Percentiles rank a stretch among this genome's conserved stretches.
phyloP scores from a whole-genome alignment of 2,113 vertebrate species.

The Lipophrys pholis region DNA sequence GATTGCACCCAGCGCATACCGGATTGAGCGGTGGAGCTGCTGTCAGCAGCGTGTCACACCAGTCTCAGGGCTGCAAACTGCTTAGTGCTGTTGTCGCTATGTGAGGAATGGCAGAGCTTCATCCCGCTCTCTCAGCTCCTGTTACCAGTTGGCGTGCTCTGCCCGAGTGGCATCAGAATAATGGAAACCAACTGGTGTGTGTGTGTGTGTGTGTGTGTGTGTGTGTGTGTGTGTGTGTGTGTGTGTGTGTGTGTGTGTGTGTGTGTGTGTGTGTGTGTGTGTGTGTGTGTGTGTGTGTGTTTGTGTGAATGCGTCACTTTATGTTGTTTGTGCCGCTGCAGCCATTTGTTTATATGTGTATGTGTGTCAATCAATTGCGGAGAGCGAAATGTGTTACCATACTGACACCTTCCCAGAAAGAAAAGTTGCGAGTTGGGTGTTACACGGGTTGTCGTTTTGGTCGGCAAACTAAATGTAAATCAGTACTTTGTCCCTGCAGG shows the following conservation, averaged over 20 bases:
- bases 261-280: no score
- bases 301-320: no score
- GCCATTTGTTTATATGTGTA: background rate
- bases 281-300: slow-evolving; percentile 1
- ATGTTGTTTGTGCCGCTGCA: no score
- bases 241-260: no score
- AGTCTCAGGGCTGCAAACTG: background rate
- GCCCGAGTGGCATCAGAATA: slow-evolving; percentile 52
- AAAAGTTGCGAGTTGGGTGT: no score
- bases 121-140: slow-evolving; percentile 35
- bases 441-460: background rate
- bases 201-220: slow-evolving; percentile 12
- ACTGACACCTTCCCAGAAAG: no score
- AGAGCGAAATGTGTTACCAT: no score
- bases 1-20: background rate
- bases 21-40: background rate
- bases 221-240: no score
- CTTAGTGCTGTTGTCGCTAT: slow-evolving; percentile 39
- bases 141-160: slow-evolving; percentile 43
- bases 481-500: no score
- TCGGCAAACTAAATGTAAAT: no score
- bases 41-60: background rate
- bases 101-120: slow-evolving; percentile 29
- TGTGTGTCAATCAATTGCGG: background rate
- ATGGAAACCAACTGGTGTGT: slow-evolving; percentile 47